Percentiles rank a stretch among this genome's conserved stretches.
These are phyloP conservation scores for Nasonia giraulti DNA, from an alignment of 1,140 invertebrate species.

Conservation along the genomic window DNA sequence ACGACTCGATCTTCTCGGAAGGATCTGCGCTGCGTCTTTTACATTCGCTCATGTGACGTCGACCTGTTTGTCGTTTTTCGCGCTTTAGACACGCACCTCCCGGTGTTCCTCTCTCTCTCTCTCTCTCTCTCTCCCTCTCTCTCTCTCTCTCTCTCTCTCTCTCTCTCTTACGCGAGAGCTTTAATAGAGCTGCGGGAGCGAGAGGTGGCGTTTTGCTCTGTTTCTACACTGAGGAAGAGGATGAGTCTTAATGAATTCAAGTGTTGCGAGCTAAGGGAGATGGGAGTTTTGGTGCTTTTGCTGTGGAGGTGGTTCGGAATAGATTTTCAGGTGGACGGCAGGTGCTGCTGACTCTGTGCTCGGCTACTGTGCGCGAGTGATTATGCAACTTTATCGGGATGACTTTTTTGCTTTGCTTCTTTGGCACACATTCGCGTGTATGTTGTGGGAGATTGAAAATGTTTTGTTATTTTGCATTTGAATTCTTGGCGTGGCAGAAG, in stretches of 20 bases:
- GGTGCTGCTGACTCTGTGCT: background rate
- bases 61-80: background rate
- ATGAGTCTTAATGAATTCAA: conserved; percentile 13
- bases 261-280: background rate
- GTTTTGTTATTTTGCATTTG: too few species aligned
- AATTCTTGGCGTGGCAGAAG: too few species aligned
- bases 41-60: background rate
- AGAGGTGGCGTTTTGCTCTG: background rate
- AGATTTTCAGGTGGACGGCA: background rate
- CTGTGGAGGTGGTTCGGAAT: background rate
- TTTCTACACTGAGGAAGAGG: background rate
- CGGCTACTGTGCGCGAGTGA: background rate
- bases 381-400: background rate
- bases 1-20: conserved; percentile 28
- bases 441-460: too few species aligned
- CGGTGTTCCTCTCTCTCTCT: background rate
- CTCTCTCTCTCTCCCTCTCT: background rate
- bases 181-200: conserved; percentile 8
- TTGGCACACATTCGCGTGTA: background rate
- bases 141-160: background rate
- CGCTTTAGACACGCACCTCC: conserved; percentile 1
- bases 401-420: background rate
- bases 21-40: background rate
- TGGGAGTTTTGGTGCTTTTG: background rate
- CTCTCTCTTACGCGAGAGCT: background rate